Evolutionary conservation across 2,113 vertebrate genomes (phyloP).

Genomic region (Chunga burmeisteri): DNA sequence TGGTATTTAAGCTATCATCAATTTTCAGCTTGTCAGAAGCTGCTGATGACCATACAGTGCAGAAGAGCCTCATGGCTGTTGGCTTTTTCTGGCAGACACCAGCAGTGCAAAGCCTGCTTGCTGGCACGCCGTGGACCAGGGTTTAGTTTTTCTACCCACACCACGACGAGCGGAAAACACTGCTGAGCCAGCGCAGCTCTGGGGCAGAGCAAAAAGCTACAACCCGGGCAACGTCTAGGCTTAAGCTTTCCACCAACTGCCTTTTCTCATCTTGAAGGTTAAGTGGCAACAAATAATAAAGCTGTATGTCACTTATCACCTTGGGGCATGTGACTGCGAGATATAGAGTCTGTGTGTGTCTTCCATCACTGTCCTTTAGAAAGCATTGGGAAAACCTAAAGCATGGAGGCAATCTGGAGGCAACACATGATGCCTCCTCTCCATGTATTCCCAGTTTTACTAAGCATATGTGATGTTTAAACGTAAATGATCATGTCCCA

Average conservation of each 20-base stretch:
- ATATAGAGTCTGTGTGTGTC: not conserved
- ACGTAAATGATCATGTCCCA: not conserved
- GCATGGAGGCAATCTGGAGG: not conserved
- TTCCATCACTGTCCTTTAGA: not conserved
- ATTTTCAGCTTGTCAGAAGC: not conserved
- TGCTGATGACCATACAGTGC: not conserved
- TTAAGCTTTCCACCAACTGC: not conserved
- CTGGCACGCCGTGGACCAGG: not conserved
- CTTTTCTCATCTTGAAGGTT: not conserved
- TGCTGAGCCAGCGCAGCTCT: not conserved
- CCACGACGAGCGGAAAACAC: not conserved
- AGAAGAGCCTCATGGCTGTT: not conserved
- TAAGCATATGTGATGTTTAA: not conserved
- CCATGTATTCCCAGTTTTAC: not conserved
- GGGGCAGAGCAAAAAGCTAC: not conserved
- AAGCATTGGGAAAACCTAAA: not conserved
- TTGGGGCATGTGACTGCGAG: not conserved
- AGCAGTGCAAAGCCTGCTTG: not conserved
- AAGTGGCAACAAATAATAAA: not conserved
- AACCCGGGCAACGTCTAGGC: not conserved
- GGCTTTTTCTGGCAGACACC: not conserved
- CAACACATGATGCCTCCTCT: not conserved
- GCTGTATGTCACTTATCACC: not conserved
- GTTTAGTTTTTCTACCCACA: not conserved
- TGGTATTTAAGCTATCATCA: not conserved